These are phyloP conservation scores for Sarcoramphus papa DNA, from an alignment of 2,797 vertebrate genomes.

Conservation along the genomic window DNA sequence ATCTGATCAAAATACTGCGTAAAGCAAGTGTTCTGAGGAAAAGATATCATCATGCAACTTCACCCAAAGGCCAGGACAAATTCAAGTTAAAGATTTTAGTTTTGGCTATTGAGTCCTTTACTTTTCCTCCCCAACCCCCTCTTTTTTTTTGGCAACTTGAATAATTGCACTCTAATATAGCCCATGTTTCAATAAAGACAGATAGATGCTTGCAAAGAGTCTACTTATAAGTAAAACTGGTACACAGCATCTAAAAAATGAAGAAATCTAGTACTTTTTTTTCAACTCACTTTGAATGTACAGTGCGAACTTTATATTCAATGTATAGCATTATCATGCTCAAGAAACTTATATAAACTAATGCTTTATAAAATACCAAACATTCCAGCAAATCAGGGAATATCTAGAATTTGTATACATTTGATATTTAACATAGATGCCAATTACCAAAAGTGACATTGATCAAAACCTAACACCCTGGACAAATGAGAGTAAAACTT, in stretches of 20 bases:
- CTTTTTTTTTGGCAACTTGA: not conserved
- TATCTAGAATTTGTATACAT: not conserved
- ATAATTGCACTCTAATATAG: not conserved
- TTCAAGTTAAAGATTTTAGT: not conserved
- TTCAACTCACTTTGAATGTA: not conserved
- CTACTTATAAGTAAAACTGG: not conserved
- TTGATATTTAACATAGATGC: not conserved
- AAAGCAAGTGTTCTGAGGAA: not conserved
- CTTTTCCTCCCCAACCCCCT: accelerated
- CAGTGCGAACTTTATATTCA: not conserved
- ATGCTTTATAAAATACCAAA: not conserved
- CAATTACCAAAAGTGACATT: slow-evolving; percentile 16
- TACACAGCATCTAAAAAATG: not conserved
- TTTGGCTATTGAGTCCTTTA: not conserved
- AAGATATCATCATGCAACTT: not conserved
- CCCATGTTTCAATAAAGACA: not conserved
- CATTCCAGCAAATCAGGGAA: not conserved
- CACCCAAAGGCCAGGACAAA: not conserved
- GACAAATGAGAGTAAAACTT: slow-evolving; percentile 18
- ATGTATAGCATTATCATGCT: not conserved
- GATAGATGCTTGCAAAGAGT: not conserved
- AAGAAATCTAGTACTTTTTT: not conserved
- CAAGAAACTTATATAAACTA: not conserved
- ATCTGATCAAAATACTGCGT: not conserved
- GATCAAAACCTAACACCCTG: not conserved